Conservation (phyloP, 2,797 vertebrate species). For the Myotis pilosus region DNA sequence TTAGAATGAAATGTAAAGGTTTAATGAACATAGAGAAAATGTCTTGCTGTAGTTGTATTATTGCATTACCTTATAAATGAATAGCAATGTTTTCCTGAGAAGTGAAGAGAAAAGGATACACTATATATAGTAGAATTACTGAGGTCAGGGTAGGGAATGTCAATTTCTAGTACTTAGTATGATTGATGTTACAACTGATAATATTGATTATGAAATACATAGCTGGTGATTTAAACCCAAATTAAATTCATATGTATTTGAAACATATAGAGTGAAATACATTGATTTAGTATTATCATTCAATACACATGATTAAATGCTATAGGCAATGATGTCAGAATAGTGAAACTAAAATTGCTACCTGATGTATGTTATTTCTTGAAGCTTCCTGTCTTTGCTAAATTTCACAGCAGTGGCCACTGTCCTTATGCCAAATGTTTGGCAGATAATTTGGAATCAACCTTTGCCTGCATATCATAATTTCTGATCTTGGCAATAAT, state of each 20-base stretch:
- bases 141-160: background rate
- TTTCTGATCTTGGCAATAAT: conserved; percentile 30
- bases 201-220: background rate
- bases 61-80: background rate
- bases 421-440: background rate
- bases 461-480: background rate
- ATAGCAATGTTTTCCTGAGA: background rate
- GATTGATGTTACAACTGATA: background rate
- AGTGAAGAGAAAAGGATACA: background rate
- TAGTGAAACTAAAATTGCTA: background rate
- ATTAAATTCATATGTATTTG: background rate
- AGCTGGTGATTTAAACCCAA: background rate
- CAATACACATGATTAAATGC: background rate
- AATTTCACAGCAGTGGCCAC: background rate
- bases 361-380: background rate
- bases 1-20: background rate
- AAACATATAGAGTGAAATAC: background rate
- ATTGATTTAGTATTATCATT: background rate
- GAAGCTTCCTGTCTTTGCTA: background rate
- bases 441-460: background rate
- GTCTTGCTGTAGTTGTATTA: background rate
- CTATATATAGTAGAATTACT: background rate
- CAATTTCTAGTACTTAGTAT: background rate
- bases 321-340: background rate
- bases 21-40: background rate